These are phyloP conservation scores for Lepidochitona cinerea DNA, from an alignment of 2,888 invertebrate genomes.

Conservation along the genomic window DNA sequence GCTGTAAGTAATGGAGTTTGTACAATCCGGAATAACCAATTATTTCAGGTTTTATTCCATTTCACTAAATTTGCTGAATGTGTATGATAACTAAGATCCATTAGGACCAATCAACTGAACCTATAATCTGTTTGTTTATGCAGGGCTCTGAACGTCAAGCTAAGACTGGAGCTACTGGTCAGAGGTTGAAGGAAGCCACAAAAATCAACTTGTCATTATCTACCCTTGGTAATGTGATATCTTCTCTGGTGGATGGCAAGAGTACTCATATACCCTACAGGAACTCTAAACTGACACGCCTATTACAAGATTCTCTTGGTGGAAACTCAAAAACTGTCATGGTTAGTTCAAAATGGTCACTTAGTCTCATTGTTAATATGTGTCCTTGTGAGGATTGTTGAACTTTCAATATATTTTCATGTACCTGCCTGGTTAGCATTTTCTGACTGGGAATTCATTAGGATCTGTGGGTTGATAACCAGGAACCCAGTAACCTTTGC, in stretches of 20 bases:
- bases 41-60: too few relatives aligned
- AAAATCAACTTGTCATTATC: constrained; percentile 98
- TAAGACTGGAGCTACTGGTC: constrained; percentile 95
- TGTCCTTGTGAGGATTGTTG: too few relatives aligned
- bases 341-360: constrained; percentile 54
- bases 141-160: constrained; percentile 97
- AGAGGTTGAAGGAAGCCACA: constrained; percentile 94
- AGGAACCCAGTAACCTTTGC: too few relatives aligned
- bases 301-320: constrained; percentile 94
- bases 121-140: constrained; percentile 9
- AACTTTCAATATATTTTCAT: too few relatives aligned
- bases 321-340: constrained; percentile 81
- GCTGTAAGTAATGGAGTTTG: too few relatives aligned
- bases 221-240: constrained; percentile 97
- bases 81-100: too few relatives aligned
- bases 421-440: too few relatives aligned
- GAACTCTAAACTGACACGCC: constrained; percentile 92
- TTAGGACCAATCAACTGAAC: too few relatives aligned
- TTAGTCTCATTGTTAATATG: neutral
- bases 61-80: too few relatives aligned
- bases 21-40: too few relatives aligned
- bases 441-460: too few relatives aligned
- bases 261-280: constrained; percentile 98
- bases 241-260: constrained; percentile 97
- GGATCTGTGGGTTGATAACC: too few relatives aligned